Percentiles rank a stretch among this genome's conserved stretches.
These are phyloP conservation scores for mouse (Mus musculus) DNA, from an alignment of 2,113 vertebrate species.

Conservation along the genomic window DNA sequence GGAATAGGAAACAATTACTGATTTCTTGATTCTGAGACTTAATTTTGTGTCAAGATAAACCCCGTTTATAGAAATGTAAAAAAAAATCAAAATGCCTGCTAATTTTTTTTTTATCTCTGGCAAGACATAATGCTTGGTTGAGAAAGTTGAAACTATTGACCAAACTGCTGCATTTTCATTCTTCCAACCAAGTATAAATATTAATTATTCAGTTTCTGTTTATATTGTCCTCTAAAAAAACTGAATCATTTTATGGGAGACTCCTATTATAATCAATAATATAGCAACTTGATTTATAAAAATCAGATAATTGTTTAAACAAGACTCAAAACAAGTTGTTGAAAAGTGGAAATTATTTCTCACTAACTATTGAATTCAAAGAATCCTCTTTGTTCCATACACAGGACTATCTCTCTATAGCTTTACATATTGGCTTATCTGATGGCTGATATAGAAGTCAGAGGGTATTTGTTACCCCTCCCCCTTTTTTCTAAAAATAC, in stretches of 20 bases:
- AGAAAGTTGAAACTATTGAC: constrained; percentile 16
- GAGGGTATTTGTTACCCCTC: background rate
- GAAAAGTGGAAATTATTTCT: constrained; percentile 13
- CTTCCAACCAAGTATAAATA: background rate
- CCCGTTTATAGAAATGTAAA: background rate
- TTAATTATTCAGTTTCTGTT: constrained; percentile 25
- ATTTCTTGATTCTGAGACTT: constrained; percentile 31
- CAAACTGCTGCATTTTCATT: background rate
- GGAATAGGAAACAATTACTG: background rate
- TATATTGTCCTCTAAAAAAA: constrained; percentile 26
- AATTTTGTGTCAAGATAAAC: constrained; percentile 14
- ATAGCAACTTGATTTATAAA: constrained; percentile 14
- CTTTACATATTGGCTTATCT: constrained; percentile 54
- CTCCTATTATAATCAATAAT: constrained; percentile 48
- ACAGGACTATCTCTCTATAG: background rate
- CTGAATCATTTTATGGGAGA: constrained; percentile 9
- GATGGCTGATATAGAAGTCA: constrained; percentile 34
- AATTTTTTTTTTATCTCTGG: constrained; percentile 54
- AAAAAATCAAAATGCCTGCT: background rate
- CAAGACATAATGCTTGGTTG: background rate
- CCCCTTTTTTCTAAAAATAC: constrained; percentile 70
- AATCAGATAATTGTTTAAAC: constrained; percentile 66
- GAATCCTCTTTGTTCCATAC: constrained; percentile 46
- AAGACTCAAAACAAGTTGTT: background rate
- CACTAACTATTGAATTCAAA: constrained; percentile 51